These are phyloP conservation scores for Lypha dubia DNA, from an alignment of 2,888 invertebrate genomes.

Conservation along the genomic window DNA sequence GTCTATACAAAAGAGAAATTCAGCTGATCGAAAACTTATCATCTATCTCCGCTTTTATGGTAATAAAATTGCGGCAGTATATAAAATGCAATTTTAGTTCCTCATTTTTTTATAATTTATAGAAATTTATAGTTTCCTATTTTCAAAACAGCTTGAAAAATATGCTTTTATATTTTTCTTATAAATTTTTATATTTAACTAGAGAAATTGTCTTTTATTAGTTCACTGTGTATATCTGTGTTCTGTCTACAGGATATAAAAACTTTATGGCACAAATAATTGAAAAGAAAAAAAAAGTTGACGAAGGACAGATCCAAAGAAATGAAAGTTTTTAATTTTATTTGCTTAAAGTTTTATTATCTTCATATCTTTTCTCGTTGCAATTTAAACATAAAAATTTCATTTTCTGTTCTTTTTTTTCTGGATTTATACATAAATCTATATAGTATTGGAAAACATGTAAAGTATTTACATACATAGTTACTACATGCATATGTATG, in stretches of 20 bases:
- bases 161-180: neutral
- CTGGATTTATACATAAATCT: neutral
- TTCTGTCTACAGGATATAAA: conserved; percentile 12
- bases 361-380: neutral
- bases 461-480: neutral
- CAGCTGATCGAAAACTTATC: too few relatives aligned
- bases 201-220: conserved; percentile 9
- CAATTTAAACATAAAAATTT: conserved; percentile 23
- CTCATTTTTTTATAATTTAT: neutral
- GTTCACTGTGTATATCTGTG: neutral
- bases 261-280: neutral
- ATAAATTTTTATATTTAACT: conserved; percentile 24
- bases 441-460: conserved; percentile 3
- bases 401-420: conserved; percentile 9
- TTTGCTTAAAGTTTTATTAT: conserved; percentile 30
- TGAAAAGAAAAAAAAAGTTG: conserved; percentile 7
- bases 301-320: conserved; percentile 13
- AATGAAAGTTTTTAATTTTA: conserved; percentile 7
- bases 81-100: conserved; percentile 35
- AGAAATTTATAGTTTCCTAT: conserved; percentile 47
- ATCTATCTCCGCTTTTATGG: too few relatives aligned
- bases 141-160: conserved; percentile 53
- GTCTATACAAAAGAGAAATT: too few relatives aligned
- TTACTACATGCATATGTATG: too few relatives aligned
- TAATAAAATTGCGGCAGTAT: conserved; percentile 15